These are phyloP conservation scores for Artibeus lituratus DNA, from an alignment of 2,797 vertebrate genomes.

Conservation along the genomic window DNA sequence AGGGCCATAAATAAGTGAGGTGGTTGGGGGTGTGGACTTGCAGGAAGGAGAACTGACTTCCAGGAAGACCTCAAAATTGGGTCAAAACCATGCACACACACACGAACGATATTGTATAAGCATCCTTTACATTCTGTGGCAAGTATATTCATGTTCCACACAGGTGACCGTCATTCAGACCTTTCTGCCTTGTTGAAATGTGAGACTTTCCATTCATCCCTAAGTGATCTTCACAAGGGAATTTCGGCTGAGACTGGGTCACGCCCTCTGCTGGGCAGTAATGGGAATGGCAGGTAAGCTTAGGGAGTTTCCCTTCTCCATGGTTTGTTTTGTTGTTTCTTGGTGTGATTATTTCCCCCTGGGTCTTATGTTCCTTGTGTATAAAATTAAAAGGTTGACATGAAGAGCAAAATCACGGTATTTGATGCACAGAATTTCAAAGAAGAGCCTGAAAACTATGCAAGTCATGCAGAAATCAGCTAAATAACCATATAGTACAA, in stretches of 20 bases:
- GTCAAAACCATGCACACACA: not conserved
- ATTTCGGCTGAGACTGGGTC: not conserved
- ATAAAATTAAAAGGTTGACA: not conserved
- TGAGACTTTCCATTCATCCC: not conserved
- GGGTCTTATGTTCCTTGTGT: not conserved
- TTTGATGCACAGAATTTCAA: not conserved
- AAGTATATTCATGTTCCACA: not conserved
- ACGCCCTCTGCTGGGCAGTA: fast-evolving
- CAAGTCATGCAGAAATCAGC: not conserved
- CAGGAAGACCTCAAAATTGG: not conserved
- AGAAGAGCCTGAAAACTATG: not conserved
- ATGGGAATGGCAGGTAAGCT: too few species aligned
- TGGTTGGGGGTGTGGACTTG: not conserved
- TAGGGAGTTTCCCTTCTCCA: not conserved
- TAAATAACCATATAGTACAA: not conserved
- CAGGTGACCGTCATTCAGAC: not conserved
- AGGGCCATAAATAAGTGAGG: not conserved
- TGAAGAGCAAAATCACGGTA: not conserved
- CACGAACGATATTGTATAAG: not conserved
- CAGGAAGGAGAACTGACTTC: not conserved
- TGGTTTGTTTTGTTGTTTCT: not conserved
- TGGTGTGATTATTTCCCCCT: not conserved
- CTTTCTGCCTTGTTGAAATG: not conserved
- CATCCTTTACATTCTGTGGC: not conserved
- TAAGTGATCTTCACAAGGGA: not conserved